phyloP scores from a whole-genome alignment of 1,140 invertebrate species.

The Melipona quadrifasciata region DNA sequence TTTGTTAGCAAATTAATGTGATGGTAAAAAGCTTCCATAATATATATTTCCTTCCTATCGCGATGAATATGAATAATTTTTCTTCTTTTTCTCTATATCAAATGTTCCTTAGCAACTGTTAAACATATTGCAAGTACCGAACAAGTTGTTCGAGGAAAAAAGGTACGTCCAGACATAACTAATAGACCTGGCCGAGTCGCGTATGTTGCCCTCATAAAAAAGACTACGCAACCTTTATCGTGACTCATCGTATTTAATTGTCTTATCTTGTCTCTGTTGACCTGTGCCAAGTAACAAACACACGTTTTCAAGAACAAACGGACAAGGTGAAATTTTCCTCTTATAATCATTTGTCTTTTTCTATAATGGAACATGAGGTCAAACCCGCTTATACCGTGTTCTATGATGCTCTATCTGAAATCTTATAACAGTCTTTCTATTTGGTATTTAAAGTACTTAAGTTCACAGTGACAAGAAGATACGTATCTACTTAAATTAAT shows the following conservation, averaged over 20 bases:
- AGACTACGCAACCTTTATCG: neutral
- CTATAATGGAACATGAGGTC: neutral
- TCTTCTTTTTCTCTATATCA: neutral
- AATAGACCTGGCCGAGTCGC: conserved; percentile 2
- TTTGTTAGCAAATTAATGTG: neutral
- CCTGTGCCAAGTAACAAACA: neutral
- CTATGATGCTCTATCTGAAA: neutral
- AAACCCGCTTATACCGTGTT: neutral
- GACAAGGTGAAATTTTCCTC: neutral
- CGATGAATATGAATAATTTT: neutral
- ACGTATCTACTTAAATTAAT: neutral
- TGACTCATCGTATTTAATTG: conserved; percentile 44
- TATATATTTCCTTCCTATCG: neutral
- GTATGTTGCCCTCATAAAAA: conserved; percentile 11
- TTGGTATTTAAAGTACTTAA: neutral
- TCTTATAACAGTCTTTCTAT: neutral
- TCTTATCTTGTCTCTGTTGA: conserved; percentile 5
- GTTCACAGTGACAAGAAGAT: neutral
- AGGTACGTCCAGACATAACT: neutral
- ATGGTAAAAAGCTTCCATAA: neutral
- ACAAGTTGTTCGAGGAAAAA: conserved; percentile 9
- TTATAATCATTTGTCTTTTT: neutral
- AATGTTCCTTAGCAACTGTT: neutral
- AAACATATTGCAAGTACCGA: neutral
- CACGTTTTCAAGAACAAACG: neutral